Base-by-base conservation (phyloP, 2,888 invertebrate genomes). In the Quadriops clusia region DNA sequence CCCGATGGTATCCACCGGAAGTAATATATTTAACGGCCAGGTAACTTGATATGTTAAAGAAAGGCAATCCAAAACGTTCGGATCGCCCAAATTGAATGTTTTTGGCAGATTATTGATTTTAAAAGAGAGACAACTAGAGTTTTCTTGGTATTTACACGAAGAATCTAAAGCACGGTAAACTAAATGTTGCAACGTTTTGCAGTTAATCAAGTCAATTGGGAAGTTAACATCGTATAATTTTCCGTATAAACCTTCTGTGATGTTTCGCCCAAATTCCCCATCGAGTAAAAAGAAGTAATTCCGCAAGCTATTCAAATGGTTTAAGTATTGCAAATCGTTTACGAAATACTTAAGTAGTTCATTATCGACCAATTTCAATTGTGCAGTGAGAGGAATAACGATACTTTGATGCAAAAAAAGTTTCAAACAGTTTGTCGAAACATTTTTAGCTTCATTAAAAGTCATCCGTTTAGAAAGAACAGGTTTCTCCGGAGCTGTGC, bases 281-380 rank as follows among this genome's bases (percentile, higher is more conserved):
- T 85, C 82, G 64, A 82, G 68, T 13, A 84, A 53, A 45, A 85
- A 83, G 53, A 77, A 85, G 46, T 78, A 84, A 49, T 79, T 76
- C 24, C 80, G 68, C n/a, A 85, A 56, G 53, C 77, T 77, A 23
- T 71, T 70, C 40, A 84, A 64, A 57, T 85, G 82, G 11, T 74
- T 70, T 20, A 82, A 65, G 52, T 78, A 68, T 28, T 77, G 72
- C 10, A 76, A 61, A 37, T 77, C 71, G 0, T 70, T 64, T 0
- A 84, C 58, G 42, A 77, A 75, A 49, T 77, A 70, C 17, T 75
- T 77, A 36, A 84, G 58, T 11, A 83, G 70, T 5, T 81, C 80
- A 37, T 74, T 76, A 34, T 80, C 78, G 0, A 81, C 72, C 7
- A 84, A 65, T 40, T 74, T 72, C 28, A 74, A 64, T 46, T 84